Base-by-base conservation (phyloP, 1,140 invertebrate genomes). In the Pogonognathellus flavescens region DNA sequence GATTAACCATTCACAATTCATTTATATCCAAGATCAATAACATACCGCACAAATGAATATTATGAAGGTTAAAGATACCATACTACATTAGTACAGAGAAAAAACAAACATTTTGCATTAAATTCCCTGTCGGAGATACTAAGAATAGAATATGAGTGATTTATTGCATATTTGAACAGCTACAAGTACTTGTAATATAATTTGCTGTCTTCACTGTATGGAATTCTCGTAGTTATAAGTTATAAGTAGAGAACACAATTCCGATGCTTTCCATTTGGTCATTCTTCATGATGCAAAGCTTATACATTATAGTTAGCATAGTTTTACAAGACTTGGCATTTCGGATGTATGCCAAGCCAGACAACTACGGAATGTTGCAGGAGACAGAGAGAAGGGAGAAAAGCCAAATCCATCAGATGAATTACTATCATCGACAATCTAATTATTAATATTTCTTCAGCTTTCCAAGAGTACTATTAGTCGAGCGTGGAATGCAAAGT, bases 301-400 rank as follows among this genome's bases (percentile, higher is more conserved):
- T 25, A 62, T 62, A 22, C 18, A 62, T 62, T 22, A 62, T 22
- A 25, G 62, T 25, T 66, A 16, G 20, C 14, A 11, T 20, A 20
- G 25, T 20, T 66, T 25, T 25, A 13, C 22, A 66, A 66, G 62
- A 20, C 18, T 18, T 31, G 25, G 14, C 62, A 25, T 66, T 66
- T 66, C 62, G 62, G 62, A 66, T 66, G 22, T 66, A 66, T 66
- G 62, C 62, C 62, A 66, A 66, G 25, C 22, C 20, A 18, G 62
- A 25, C 62, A 66, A 66, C 62, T 25, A 20, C 25, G 25, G 62
- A 66, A 66, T 66, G 22, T 66, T 25, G 6, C 1, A 41, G 2
- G 31, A 41, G 31, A 41, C 2, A 41, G 31, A 41, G 31, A 41
- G 6, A 41, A 22, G 22, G 25, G 62, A 66, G 9, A 14, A 14